A percentile compares a stretch with the other conserved stretches of the same genome.
Evolutionary conservation across 2,888 invertebrate genomes (phyloP).

Genomic region (Notodonta dromedarius): DNA sequence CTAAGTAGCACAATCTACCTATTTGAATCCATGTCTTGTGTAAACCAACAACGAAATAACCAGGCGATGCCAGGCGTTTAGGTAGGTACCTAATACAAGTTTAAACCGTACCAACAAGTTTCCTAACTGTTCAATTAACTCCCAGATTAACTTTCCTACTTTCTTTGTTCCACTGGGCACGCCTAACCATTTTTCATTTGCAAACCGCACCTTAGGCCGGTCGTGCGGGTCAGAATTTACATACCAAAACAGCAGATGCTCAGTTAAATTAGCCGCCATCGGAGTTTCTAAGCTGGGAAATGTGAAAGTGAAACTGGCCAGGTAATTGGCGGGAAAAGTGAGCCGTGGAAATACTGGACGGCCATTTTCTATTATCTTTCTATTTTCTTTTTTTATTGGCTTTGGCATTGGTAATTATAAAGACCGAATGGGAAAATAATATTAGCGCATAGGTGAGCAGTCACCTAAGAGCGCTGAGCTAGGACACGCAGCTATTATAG

Average conservation of each 20-base stretch:
- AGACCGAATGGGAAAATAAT: too few species aligned
- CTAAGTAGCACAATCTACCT: too few species aligned
- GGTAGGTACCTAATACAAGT: not conserved
- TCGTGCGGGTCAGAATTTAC: conserved; percentile 47
- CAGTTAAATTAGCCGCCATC: conserved; percentile 34
- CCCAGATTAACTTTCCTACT: conserved; percentile 24
- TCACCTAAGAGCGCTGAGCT: too few species aligned
- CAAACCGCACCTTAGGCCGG: conserved; percentile 40
- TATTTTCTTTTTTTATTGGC: conserved; percentile 13
- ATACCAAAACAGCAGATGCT: conserved; percentile 44
- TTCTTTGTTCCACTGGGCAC: conserved; percentile 49
- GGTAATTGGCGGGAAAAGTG: conserved; percentile 69
- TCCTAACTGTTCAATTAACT: not conserved
- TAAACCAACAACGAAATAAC: not conserved
- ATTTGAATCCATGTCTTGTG: not conserved
- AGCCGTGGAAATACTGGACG: conserved; percentile 48
- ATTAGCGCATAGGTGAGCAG: too few species aligned
- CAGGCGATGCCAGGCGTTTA: not conserved
- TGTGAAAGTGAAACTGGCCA: conserved; percentile 71
- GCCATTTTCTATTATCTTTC: conserved; percentile 62
- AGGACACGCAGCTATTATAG: too few species aligned
- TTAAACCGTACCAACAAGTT: not conserved
- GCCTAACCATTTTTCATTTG: conserved; percentile 46
- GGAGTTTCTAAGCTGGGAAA: conserved; percentile 49
- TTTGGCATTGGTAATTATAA: not conserved